phyloP scores from a whole-genome alignment of 2,113 vertebrate genomes.

The Aegithalos caudatus region DNA sequence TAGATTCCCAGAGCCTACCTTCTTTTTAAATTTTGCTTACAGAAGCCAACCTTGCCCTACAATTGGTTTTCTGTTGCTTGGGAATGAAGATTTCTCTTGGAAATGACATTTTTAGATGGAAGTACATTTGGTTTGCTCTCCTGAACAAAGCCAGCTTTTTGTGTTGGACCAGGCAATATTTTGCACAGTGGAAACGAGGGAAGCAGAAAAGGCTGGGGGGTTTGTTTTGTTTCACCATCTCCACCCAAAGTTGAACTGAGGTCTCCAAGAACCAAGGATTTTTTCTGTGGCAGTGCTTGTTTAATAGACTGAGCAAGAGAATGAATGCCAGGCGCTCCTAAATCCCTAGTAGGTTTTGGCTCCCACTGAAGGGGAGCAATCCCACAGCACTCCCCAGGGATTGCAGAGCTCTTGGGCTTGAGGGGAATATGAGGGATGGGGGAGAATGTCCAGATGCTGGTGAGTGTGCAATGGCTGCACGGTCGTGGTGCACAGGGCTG shows the following conservation, averaged over 20 bases:
- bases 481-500: not conserved
- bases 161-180: not conserved
- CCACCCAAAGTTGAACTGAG: slow-evolving; percentile 12
- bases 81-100: not conserved
- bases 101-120: not conserved
- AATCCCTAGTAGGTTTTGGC: not conserved
- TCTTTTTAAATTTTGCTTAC: not conserved
- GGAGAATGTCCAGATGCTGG: not conserved
- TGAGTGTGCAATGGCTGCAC: rapidly evolving
- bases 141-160: not conserved
- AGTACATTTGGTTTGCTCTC: not conserved
- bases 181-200: not conserved
- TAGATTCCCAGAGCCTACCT: not conserved
- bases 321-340: not conserved
- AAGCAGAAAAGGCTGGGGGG: not conserved
- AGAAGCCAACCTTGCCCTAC: not conserved
- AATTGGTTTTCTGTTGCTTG: not conserved
- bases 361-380: not conserved
- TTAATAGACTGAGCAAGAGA: not conserved
- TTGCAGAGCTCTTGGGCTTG: not conserved
- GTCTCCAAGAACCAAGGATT: not conserved
- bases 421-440: not conserved
- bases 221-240: not conserved
- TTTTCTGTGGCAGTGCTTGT: not conserved
- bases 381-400: not conserved